Evolutionary conservation across 2,113 vertebrate species (phyloP), one percentile per base, ranked within the genome.

Genomic region (Polyodon spathula): DNA sequence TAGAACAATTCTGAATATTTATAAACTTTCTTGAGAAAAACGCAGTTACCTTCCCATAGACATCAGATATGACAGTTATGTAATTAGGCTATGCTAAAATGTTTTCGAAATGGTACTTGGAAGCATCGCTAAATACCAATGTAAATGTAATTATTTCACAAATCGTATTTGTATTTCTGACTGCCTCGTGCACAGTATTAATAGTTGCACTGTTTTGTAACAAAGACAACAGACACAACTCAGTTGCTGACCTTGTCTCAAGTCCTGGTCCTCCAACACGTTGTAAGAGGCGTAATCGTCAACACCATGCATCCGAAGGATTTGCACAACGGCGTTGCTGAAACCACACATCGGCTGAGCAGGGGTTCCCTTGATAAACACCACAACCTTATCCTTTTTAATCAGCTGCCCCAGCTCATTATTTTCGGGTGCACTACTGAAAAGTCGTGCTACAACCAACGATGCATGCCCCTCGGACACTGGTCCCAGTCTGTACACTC

Each of bases 281-380:
- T 98, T 95, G 74, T 97, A 95, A 2, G 94, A 77, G 2, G 87
- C 86, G 64, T 93, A 98, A 27, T 83, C 66, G 59, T 89, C 81
- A 71, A 97, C 93, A 0, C 95, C 94, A 59, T 98, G 95, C 89
- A 97, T 90, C 17, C 95, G 79, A 54, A 98, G 82, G 74, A 98
- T 98, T 87, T 98, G 95, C n/a, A 98, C 95, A 60, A 97, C 95
- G 0, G 95, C 95, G 66, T 97, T 98, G 63, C 93, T 97, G 81
- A 98, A 98, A 71, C 95, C 95, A 55, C 95, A 98, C 81, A 91
- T 90, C 37, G 95, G 95, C 78, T 95, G 90, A 0, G 78, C 89
- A 1, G 92, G 94, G 3, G 89, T 95, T 61, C 94, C 95, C 73
- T 98, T 98, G 63, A 97, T 94, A 46, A 98, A 97, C 40, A 97